A percentile compares a stretch with the other conserved stretches of the same genome.
Evolutionary conservation across 2,797 vertebrate genomes (phyloP).

Genomic region (Odontamblyopus rebecca): DNA sequence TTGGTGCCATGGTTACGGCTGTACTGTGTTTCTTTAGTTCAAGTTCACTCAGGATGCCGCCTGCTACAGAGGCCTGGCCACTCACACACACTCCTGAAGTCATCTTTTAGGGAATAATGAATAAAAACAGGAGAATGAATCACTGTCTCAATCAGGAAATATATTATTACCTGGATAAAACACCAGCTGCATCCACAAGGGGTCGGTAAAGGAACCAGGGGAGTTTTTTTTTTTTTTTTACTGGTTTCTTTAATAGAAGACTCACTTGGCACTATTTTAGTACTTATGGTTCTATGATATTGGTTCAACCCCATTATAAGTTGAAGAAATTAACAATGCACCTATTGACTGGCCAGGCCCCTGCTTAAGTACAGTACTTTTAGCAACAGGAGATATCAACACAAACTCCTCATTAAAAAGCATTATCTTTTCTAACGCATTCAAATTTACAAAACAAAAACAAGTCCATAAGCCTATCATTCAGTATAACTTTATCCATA

Average conservation of each 20-base stretch:
- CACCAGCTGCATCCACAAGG: background rate
- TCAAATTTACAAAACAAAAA: conserved; percentile 27
- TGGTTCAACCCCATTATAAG: background rate
- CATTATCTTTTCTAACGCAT: conserved; percentile 17
- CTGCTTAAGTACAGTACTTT: conserved; percentile 27
- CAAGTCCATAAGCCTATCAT: conserved; percentile 27
- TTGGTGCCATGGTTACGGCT: conserved; percentile 22
- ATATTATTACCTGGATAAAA: background rate
- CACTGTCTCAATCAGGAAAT: background rate
- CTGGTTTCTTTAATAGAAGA: background rate
- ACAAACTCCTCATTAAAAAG: conserved; percentile 26
- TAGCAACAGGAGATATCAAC: conserved; percentile 21
- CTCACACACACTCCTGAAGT: background rate
- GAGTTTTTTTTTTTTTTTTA: no score
- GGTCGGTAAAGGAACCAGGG: background rate
- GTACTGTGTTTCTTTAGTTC: conserved; percentile 33
- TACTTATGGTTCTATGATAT: background rate
- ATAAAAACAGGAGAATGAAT: background rate
- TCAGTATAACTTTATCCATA: conserved; percentile 16
- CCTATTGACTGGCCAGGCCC: background rate
- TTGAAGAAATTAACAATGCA: background rate
- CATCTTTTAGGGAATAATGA: no score
- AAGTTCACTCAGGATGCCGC: conserved; percentile 53
- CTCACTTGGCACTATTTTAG: no score
- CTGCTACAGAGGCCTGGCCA: conserved; percentile 2